These are phyloP conservation scores for Elanoides forficatus DNA, from an alignment of 2,113 vertebrate species.

Conservation along the genomic window DNA sequence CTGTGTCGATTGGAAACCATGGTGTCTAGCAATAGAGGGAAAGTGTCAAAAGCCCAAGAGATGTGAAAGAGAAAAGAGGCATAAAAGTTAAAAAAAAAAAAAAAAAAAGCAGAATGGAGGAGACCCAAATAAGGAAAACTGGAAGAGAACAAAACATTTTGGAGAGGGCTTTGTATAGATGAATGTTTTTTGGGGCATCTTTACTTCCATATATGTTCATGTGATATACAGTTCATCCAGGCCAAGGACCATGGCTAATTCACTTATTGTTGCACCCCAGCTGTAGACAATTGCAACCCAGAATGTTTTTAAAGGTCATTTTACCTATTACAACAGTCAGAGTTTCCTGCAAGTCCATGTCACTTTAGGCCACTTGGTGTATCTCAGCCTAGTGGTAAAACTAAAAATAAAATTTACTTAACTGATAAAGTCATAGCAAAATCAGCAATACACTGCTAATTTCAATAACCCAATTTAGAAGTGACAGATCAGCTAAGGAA, in stretches of 20 bases:
- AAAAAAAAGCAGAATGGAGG: not conserved
- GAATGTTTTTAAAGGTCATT: not conserved
- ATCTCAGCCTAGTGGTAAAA: not conserved
- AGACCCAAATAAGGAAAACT: not conserved
- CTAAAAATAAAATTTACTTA: not conserved
- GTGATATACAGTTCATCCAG: not conserved
- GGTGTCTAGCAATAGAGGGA: not conserved
- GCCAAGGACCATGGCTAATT: not conserved
- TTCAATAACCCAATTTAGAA: not conserved
- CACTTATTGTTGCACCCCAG: not conserved
- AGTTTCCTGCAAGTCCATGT: not conserved
- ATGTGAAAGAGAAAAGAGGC: not conserved
- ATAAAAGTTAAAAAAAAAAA: not conserved
- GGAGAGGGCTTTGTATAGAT: not conserved
- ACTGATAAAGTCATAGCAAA: not conserved
- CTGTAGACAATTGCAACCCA: not conserved
- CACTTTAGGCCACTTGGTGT: not conserved
- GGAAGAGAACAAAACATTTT: not conserved
- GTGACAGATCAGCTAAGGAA: not conserved
- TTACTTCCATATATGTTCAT: not conserved
- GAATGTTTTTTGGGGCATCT: fast-evolving
- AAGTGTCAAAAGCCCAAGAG: not conserved
- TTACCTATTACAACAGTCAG: not conserved
- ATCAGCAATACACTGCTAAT: not conserved
- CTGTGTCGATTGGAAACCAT: not conserved